Percentiles rank a stretch among this genome's conserved stretches.
Conservation (phyloP, 2,113 vertebrate genomes). For the Phrynosoma platyrhinos region DNA sequence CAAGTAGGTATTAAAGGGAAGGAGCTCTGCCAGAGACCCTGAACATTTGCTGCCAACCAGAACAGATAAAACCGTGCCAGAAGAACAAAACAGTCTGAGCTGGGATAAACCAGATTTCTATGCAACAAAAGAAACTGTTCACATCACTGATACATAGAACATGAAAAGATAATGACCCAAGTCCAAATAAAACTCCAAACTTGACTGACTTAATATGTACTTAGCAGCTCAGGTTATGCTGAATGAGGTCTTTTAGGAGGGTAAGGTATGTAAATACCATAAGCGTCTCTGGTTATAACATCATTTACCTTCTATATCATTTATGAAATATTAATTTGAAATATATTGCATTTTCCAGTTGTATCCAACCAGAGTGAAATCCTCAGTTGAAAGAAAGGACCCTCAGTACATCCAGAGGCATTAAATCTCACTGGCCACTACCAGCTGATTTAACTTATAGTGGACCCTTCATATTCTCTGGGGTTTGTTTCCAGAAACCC, state of each 20-base stretch:
- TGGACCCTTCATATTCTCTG: too few species aligned
- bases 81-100: not conserved
- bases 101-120: not conserved
- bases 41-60: not conserved
- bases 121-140: not conserved
- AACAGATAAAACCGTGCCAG: not conserved
- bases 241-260: not conserved
- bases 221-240: not conserved
- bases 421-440: not conserved
- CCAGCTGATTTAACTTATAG: not conserved
- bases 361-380: not conserved
- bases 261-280: not conserved
- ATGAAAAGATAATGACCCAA: not conserved
- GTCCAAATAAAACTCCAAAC: not conserved
- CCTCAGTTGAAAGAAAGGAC: not conserved
- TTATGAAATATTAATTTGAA: not conserved
- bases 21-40: not conserved
- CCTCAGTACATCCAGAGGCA: not conserved
- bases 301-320: not conserved
- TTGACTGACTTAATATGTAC: not conserved
- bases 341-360: not conserved
- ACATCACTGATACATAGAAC: not conserved
- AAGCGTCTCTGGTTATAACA: not conserved
- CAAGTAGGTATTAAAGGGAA: not conserved
- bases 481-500: too few species aligned